Conservation (phyloP, 2,113 vertebrate genomes). For the Gymnogyps californianus region DNA sequence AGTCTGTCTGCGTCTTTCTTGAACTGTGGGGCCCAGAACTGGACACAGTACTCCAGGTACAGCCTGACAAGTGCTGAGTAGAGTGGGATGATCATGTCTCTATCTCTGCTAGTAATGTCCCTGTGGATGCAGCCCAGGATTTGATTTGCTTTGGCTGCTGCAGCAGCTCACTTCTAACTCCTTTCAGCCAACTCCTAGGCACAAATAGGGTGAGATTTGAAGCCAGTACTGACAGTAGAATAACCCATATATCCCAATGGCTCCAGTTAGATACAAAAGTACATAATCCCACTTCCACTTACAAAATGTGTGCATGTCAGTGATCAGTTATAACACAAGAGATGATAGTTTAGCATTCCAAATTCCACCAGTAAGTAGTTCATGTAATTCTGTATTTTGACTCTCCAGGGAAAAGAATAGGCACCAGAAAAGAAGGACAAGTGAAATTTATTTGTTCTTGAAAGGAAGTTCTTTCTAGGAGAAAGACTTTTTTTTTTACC, state of each 20-base stretch:
- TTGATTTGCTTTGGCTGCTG: background rate
- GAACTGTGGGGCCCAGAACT: background rate
- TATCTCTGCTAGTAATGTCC: background rate
- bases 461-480: background rate
- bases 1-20: background rate
- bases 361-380: background rate
- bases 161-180: rapidly evolving
- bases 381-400: background rate
- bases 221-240: background rate
- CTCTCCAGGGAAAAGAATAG: background rate
- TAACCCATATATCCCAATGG: background rate
- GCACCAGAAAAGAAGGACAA: background rate
- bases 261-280: background rate
- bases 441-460: background rate
- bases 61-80: rapidly evolving
- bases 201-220: rapidly evolving
- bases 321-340: background rate
- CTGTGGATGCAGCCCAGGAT: background rate
- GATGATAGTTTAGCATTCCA: background rate
- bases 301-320: rapidly evolving
- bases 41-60: too few relatives aligned
- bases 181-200: background rate
- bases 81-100: background rate
- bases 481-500: background rate
- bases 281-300: background rate